Percentiles rank a stretch among this genome's conserved stretches.
phyloP scores from a whole-genome alignment of 2,888 invertebrate genomes.

The Limnephilus auricula region DNA sequence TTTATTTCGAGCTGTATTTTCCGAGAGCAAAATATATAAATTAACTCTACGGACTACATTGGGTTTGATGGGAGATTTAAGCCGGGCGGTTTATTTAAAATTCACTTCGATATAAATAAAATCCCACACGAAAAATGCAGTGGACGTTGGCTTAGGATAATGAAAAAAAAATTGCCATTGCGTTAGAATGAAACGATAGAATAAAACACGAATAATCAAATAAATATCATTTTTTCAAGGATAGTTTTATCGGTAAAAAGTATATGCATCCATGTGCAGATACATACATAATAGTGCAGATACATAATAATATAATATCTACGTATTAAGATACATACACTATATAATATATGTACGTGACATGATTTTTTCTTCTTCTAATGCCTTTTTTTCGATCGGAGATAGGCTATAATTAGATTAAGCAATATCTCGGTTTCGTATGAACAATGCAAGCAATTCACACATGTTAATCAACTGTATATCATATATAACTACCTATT shows the following conservation, averaged over 20 bases:
- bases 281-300: no score
- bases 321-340: not conserved
- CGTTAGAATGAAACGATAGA: not conserved
- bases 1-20: conserved; percentile 9
- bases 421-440: no score
- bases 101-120: not conserved
- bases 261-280: not conserved
- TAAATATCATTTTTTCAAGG: not conserved
- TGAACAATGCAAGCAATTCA: no score
- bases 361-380: not conserved
- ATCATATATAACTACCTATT: not conserved
- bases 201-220: not conserved
- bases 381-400: not conserved
- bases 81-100: not conserved
- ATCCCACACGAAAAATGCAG: not conserved
- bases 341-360: not conserved
- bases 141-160: not conserved
- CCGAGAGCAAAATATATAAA: not conserved
- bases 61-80: not conserved
- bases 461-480: no score
- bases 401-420: not conserved
- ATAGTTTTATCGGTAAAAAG: no score
- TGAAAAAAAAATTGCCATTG: not conserved
- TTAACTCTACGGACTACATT: not conserved
- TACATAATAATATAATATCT: no score